Conservation (phyloP, 2,113 vertebrate species). For the Daphoenositta chrysoptera region DNA sequence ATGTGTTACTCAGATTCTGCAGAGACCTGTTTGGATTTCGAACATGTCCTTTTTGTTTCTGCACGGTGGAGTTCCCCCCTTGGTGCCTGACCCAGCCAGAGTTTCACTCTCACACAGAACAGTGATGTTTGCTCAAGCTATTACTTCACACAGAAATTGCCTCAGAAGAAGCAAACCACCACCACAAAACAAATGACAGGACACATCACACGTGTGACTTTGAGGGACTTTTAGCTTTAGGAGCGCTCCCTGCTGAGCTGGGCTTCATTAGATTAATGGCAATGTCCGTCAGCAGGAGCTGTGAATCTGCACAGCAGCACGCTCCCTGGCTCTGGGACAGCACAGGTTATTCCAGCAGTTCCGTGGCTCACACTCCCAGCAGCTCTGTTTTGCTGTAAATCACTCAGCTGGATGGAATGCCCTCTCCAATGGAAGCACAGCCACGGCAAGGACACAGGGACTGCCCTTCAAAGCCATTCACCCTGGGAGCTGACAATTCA, state of each 20-base stretch:
- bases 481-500: not conserved
- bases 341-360: not conserved
- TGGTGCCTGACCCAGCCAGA: not conserved
- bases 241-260: not conserved
- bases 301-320: not conserved
- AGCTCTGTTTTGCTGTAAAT: not conserved
- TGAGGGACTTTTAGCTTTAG: not conserved
- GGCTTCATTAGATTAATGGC: not conserved
- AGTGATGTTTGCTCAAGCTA: not conserved
- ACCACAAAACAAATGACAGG: not conserved
- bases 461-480: not conserved
- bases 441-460: not conserved
- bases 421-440: not conserved
- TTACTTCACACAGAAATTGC: not conserved
- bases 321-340: not conserved
- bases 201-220: not conserved
- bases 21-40: not conserved
- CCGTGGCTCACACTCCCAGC: not conserved
- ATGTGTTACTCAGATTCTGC: not conserved
- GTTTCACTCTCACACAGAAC: not conserved
- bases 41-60: not conserved
- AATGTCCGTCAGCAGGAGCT: not conserved
- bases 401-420: not conserved
- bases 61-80: not conserved
- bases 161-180: not conserved